Conservation (phyloP, 2,113 vertebrate species). For the Otolemur garnettii region DNA sequence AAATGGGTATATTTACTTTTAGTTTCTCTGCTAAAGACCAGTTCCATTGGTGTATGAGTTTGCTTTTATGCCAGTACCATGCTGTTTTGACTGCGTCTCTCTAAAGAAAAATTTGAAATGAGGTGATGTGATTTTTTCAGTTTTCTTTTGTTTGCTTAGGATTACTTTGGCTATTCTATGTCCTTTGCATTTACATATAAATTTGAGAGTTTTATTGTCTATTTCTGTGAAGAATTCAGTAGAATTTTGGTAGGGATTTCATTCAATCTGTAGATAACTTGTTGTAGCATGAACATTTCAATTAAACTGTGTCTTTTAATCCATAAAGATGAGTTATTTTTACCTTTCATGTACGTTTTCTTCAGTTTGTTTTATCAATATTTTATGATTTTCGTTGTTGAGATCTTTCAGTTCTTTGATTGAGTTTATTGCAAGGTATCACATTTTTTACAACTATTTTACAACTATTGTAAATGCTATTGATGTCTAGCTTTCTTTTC, state of each 20-base stretch:
- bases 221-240: not conserved
- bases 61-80: too few relatives aligned
- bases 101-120: not conserved
- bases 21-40: too few relatives aligned
- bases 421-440: not conserved
- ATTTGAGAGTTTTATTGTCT: not conserved
- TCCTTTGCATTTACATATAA: not conserved
- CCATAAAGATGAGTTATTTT: not conserved
- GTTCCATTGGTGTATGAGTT: too few relatives aligned
- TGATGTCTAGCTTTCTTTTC: not conserved
- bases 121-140: not conserved
- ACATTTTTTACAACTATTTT: too few relatives aligned
- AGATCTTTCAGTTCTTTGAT: not conserved
- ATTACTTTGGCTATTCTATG: not conserved
- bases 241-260: not conserved
- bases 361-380: not conserved
- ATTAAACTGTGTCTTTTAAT: not conserved
- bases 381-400: not conserved
- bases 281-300: not conserved
- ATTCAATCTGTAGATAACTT: not conserved
- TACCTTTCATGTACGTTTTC: not conserved
- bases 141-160: not conserved
- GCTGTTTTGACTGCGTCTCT: too few relatives aligned
- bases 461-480: not conserved
- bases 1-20: too few relatives aligned